phyloP scores from a whole-genome alignment of 2,888 invertebrate genomes.

The Muschampia plurimacula region DNA sequence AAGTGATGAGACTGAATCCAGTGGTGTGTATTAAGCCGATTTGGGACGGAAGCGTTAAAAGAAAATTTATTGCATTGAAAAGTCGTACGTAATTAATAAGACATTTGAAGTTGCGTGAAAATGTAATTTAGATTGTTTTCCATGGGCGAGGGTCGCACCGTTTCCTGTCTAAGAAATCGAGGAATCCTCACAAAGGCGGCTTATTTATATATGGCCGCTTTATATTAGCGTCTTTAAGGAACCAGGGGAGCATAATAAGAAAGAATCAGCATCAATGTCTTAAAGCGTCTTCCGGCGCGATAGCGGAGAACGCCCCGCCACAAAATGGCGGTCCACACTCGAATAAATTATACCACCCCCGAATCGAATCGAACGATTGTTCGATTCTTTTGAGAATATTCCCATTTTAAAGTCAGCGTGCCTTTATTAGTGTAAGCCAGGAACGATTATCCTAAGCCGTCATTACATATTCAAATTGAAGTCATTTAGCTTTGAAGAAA shows the following conservation, averaged over 20 bases:
- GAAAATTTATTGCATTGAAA: slow-evolving; percentile 86
- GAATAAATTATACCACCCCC: slow-evolving; percentile 83
- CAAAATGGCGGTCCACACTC: slow-evolving; percentile 85
- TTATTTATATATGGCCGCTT: slow-evolving; percentile 84
- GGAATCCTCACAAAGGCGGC: slow-evolving; percentile 75
- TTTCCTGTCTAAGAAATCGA: slow-evolving; percentile 72
- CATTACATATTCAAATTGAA: slow-evolving; percentile 86
- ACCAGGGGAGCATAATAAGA: slow-evolving; percentile 84
- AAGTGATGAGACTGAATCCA: slow-evolving; percentile 74
- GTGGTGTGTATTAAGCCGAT: slow-evolving; percentile 79
- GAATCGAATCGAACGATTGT: slow-evolving; percentile 77
- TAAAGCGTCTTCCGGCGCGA: slow-evolving; percentile 81
- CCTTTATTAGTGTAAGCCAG: slow-evolving; percentile 85
- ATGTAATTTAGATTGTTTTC: slow-evolving; percentile 86
- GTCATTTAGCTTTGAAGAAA: slow-evolving; percentile 83
- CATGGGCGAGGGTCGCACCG: slow-evolving; percentile 69
- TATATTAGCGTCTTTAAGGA: slow-evolving; percentile 85
- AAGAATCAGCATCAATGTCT: slow-evolving; percentile 86
- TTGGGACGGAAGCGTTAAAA: slow-evolving; percentile 77
- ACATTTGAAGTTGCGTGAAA: slow-evolving; percentile 86
- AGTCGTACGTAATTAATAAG: slow-evolving; percentile 85
- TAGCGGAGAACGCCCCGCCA: slow-evolving; percentile 75
- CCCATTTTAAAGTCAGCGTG: slow-evolving; percentile 75
- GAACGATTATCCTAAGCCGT: slow-evolving; percentile 83
- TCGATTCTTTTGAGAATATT: slow-evolving; percentile 84